These are phyloP conservation scores for Speoplatyrhinus poulsoni DNA, from an alignment of 2,113 vertebrate species.

Conservation along the genomic window DNA sequence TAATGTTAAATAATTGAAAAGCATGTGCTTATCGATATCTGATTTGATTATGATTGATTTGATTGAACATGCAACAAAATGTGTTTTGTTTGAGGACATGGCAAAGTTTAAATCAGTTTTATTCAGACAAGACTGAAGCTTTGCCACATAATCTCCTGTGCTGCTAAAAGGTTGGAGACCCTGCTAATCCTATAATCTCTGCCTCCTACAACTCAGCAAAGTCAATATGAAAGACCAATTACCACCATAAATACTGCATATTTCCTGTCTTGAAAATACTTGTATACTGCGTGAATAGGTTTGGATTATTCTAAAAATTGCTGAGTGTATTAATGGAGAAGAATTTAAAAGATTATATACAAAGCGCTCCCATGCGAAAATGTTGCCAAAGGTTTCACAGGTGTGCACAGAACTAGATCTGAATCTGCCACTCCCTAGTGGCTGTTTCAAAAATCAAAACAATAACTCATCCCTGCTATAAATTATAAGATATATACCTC, in stretches of 20 bases:
- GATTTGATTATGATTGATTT: background rate
- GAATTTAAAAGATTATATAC: background rate
- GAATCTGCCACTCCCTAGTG: too few species aligned
- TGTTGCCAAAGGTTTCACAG: too few species aligned
- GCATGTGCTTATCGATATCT: too few species aligned
- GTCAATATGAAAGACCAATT: slow-evolving; percentile 65
- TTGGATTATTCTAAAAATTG: slow-evolving; percentile 10
- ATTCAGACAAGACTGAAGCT: slow-evolving; percentile 47
- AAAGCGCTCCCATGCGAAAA: too few species aligned
- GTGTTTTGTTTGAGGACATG: background rate
- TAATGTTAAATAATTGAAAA: background rate
- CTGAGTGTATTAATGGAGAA: background rate
- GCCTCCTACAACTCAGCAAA: slow-evolving; percentile 63
- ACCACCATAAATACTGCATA: slow-evolving; percentile 51
- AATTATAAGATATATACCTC: too few species aligned
- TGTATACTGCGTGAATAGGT: slow-evolving; percentile 14
- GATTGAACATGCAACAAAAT: background rate
- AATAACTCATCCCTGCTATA: too few species aligned
- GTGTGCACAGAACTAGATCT: too few species aligned
- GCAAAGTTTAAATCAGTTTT: slow-evolving; percentile 11
- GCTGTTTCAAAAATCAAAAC: too few species aligned
- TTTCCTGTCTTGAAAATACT: slow-evolving; percentile 37
- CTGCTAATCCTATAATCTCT: slow-evolving; percentile 69
- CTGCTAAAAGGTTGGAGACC: slow-evolving; percentile 65
- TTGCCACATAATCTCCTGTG: slow-evolving; percentile 57